phyloP scores from a whole-genome alignment of 1,140 invertebrate genomes.

The Octopus sinensis region DNA sequence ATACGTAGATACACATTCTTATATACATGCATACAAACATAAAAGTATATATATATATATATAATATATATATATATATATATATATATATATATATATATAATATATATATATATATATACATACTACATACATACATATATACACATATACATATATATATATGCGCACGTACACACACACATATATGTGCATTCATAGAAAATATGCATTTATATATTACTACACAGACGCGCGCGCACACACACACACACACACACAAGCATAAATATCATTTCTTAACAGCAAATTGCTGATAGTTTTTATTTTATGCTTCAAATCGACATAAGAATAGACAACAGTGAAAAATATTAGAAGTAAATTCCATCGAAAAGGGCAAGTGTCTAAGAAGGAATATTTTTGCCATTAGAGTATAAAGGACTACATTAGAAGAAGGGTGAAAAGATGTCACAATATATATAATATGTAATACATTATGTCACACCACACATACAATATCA shows the following conservation, averaged over 20 bases:
- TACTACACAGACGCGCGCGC: background rate
- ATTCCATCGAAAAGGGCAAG: too few species aligned
- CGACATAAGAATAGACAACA: too few species aligned
- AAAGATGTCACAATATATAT: too few species aligned
- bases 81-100: constrained; percentile 16
- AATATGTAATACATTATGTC: too few species aligned
- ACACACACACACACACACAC: background rate
- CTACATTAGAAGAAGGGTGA: too few species aligned
- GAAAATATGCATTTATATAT: background rate
- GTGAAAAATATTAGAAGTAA: too few species aligned
- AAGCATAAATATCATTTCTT: background rate
- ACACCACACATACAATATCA: too few species aligned
- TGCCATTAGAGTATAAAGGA: too few species aligned
- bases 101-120: constrained; percentile 4
- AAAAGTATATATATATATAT: constrained; percentile 5
- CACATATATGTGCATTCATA: constrained; percentile 10
- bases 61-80: background rate
- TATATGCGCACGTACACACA: constrained; percentile 18
- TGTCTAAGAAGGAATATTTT: too few species aligned
- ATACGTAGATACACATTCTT: background rate
- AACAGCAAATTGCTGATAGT: too few species aligned
- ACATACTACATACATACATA: background rate
- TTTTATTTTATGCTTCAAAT: too few species aligned
- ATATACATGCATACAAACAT: constrained; percentile 20
- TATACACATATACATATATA: background rate